phyloP scores from a whole-genome alignment of 2,797 vertebrate genomes.

The Galaxias olidus region DNA sequence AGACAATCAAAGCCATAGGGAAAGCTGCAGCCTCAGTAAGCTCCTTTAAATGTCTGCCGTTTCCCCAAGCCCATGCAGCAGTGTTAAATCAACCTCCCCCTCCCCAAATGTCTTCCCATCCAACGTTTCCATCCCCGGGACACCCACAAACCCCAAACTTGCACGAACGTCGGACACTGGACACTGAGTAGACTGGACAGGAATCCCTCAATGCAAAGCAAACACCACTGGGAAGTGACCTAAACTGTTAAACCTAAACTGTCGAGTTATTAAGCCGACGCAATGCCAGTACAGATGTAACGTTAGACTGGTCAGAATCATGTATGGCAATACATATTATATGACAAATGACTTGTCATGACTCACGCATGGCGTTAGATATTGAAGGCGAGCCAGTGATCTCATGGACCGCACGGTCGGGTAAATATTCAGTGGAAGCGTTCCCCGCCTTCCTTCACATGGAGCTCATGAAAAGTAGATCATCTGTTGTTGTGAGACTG shows the following conservation, averaged over 20 bases:
- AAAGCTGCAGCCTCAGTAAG: constrained; percentile 70
- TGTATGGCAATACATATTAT: constrained; percentile 45
- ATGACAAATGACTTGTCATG: constrained; percentile 59
- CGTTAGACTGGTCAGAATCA: constrained; percentile 62
- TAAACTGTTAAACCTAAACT: constrained; percentile 59
- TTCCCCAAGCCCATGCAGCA: constrained; percentile 40
- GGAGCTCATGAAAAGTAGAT: not conserved
- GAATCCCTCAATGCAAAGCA: constrained; percentile 72
- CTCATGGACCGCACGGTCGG: constrained; percentile 13
- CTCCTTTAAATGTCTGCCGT: constrained; percentile 70
- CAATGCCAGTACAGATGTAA: constrained; percentile 62
- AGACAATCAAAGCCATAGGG: constrained; percentile 77
- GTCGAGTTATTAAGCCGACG: constrained; percentile 40
- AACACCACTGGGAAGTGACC: constrained; percentile 62
- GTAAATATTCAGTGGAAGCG: constrained; percentile 13
- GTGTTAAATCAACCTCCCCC: constrained; percentile 52
- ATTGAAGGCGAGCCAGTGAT: constrained; percentile 43
- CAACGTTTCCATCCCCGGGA: constrained; percentile 55
- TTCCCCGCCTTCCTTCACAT: constrained; percentile 18
- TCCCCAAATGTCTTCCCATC: constrained; percentile 59
- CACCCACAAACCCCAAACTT: constrained; percentile 50
- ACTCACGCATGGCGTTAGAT: constrained; percentile 50
- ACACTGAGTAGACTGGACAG: constrained; percentile 50
- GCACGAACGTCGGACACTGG: constrained; percentile 40
- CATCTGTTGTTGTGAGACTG: not conserved